Conservation (phyloP, 2,113 vertebrate species). For the Telmatochromis sp. region DNA sequence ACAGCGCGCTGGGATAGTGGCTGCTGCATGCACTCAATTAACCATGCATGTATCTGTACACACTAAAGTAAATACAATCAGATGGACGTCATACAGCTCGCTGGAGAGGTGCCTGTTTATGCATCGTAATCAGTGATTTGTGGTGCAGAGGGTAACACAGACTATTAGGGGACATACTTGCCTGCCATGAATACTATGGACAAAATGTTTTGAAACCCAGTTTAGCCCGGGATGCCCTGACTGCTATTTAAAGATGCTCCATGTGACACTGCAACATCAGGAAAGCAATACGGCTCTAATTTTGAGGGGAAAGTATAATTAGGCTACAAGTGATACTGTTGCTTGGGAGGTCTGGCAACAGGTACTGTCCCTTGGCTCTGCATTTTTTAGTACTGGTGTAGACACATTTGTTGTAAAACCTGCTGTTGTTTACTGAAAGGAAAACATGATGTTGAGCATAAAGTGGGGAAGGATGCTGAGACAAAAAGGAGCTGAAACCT, state of each 20-base stretch:
- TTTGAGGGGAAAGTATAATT: conserved; percentile 41
- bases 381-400: neutral
- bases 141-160: neutral
- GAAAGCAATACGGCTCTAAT: conserved; percentile 34
- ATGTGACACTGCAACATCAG: conserved; percentile 16
- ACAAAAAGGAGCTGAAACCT: neutral
- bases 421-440: neutral
- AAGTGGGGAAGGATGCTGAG: neutral
- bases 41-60: neutral
- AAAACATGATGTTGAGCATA: neutral
- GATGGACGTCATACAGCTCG: neutral
- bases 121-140: neutral
- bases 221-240: neutral
- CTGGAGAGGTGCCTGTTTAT: neutral
- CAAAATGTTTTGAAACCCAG: neutral
- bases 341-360: conserved; percentile 20
- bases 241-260: conserved; percentile 50
- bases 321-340: conserved; percentile 36
- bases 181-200: neutral
- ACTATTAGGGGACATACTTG: conserved; percentile 30
- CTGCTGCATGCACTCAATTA: neutral
- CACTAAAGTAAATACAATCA: neutral
- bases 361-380: neutral
- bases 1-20: neutral
- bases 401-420: neutral